Base-by-base conservation (phyloP, 2,888 invertebrate species). In the Euclidia mi region DNA sequence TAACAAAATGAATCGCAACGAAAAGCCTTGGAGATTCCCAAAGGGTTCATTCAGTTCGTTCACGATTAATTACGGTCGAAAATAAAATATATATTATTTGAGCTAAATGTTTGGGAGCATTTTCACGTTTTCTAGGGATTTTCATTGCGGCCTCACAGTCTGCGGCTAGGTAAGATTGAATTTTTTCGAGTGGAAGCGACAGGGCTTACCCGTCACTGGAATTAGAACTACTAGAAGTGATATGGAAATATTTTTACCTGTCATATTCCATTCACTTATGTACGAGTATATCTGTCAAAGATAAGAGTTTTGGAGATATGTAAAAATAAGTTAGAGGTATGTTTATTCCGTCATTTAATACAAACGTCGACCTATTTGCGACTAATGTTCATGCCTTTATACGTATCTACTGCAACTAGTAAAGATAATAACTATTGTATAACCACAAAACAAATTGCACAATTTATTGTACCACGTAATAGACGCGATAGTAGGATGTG, bases 121-220 rank as follows among this genome's bases (percentile, higher is more conserved):
- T 92, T 89, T 83, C 87, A 86, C 86, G 87, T 89, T 90, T 92
- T 88, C 87, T 79, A 83, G 83, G 89, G 89, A 90, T 91, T 92
- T 90, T 85, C 89, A 83, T 82, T 84, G 86, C 79, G 76, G 78
- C 83, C 82, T 81, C 75, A 38, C 77, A 81, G 89, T 84, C 88
- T 88, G 90, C 79, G 85, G 85, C 81, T 84, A 86, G 85, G 84
- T 84, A 82, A 89, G 91, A 92, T 92, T 92, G 93, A 90, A 91
- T 78, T 93, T 93, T 93, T 92, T 92, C 92, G 87, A 91, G 92
- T 93, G 93, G 92, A 93, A 93, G 88, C 85, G 91, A 91, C 91
- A 85, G 90, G 82, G 84, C 83, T 87, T 84, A 84, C 82, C 59
- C n/a, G 12, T 10, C 42, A 48, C 3, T 20, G 11, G 53, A 55